These are phyloP conservation scores for Drosophila putrida DNA, from an alignment of 2,888 invertebrate genomes.

Conservation along the genomic window DNA sequence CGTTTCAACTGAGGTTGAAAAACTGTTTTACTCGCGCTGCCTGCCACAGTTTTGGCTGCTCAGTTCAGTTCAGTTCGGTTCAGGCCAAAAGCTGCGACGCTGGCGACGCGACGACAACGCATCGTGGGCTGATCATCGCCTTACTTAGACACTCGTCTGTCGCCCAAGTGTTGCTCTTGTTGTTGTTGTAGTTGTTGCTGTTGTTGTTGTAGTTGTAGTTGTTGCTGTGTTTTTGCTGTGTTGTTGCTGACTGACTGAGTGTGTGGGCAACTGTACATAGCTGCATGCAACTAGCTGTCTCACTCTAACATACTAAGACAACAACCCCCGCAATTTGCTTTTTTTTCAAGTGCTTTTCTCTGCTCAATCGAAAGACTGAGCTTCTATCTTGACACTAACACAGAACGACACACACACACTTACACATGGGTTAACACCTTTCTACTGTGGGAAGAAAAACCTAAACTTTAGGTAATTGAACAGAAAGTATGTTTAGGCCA, in stretches of 20 bases:
- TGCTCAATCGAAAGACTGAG: constrained; percentile 59
- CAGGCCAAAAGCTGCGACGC: constrained; percentile 17
- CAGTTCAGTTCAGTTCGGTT: not conserved
- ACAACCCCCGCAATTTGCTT: constrained; percentile 67
- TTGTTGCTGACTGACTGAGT: constrained; percentile 19
- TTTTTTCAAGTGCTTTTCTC: constrained; percentile 68
- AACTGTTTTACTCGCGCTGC: constrained; percentile 65
- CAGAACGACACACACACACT: constrained; percentile 18
- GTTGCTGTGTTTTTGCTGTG: not conserved
- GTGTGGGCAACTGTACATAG: constrained; percentile 77
- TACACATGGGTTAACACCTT: constrained; percentile 63
- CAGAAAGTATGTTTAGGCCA: not conserved
- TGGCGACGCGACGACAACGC: constrained; percentile 42
- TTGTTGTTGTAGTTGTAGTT: constrained; percentile 12
- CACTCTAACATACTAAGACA: constrained; percentile 31
- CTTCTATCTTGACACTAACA: constrained; percentile 62
- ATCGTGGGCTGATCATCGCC: constrained; percentile 81
- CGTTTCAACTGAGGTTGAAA: constrained; percentile 77
- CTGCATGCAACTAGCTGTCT: constrained; percentile 56
- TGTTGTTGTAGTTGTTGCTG: constrained; percentile 15
- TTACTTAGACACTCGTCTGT: constrained; percentile 79
- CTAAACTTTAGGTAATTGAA: not conserved
- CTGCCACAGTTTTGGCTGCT: constrained; percentile 46
- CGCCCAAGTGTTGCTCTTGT: constrained; percentile 64
- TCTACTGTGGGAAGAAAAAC: constrained; percentile 10